Conservation (phyloP, 1,140 invertebrate genomes). For the Drosophila grimshawi region DNA sequence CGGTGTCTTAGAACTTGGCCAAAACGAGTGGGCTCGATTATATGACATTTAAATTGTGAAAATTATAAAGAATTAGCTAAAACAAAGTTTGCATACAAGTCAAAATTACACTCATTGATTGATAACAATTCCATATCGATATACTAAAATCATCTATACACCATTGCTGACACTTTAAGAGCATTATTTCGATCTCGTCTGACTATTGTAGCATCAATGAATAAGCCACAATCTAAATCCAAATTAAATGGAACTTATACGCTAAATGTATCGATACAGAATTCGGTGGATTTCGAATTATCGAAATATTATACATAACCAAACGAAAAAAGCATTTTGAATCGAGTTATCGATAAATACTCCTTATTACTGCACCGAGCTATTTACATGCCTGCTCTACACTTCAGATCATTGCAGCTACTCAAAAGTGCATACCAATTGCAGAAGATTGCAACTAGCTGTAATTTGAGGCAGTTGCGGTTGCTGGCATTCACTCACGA, state of each 20-base stretch:
- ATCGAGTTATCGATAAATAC: constrained; percentile 39
- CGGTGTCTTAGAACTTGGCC: constrained; percentile 4
- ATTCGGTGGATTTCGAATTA: too few relatives aligned
- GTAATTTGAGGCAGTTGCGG: constrained; percentile 41
- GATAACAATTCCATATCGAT: constrained; percentile 10
- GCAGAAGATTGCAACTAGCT: constrained; percentile 30
- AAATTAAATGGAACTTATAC: too few relatives aligned
- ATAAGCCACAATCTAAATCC: too few relatives aligned
- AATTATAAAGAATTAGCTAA: neutral
- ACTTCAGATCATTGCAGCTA: neutral
- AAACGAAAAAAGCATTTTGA: neutral
- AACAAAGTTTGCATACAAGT: neutral
- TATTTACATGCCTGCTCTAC: constrained; percentile 25
- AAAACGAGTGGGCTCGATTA: constrained; percentile 2
- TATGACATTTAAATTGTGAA: neutral
- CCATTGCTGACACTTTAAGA: too few relatives aligned
- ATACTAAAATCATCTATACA: neutral
- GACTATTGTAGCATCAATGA: too few relatives aligned
- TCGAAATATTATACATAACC: too few relatives aligned
- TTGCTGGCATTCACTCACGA: constrained; percentile 48
- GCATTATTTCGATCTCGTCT: neutral
- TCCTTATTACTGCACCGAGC: neutral
- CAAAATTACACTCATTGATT: neutral
- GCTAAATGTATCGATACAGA: too few relatives aligned
- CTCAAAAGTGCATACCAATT: constrained; percentile 2